Evolutionary conservation across 1,140 invertebrate species (phyloP).

Genomic region (Coenobita brevimanus): DNA sequence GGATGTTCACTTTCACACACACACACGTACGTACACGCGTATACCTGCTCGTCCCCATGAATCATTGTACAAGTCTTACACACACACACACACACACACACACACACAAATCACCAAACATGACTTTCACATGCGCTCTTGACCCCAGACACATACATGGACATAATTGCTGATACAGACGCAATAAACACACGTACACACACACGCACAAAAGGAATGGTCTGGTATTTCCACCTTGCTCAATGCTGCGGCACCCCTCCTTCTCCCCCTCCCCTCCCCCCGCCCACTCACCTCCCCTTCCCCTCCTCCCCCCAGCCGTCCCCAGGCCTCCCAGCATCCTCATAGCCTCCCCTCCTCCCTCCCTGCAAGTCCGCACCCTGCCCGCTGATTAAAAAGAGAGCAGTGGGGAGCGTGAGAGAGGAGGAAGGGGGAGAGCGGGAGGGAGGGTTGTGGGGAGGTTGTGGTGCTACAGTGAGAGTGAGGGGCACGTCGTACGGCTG

Average conservation of each 20-base stretch:
- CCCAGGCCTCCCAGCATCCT: neutral
- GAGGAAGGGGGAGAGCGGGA: neutral
- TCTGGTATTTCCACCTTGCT: neutral
- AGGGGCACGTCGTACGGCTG: conserved; percentile 47
- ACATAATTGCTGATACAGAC: neutral
- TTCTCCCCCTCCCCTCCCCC: neutral
- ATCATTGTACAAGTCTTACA: neutral
- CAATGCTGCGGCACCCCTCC: neutral
- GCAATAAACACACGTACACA: too few relatives aligned
- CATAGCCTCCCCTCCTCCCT: neutral
- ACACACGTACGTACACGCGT: too few relatives aligned
- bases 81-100: neutral
- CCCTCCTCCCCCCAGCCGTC: neutral
- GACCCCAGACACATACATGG: neutral
- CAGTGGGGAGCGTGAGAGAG: neutral
- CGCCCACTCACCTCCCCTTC: neutral
- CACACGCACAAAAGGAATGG: too few relatives aligned
- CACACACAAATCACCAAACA: too few relatives aligned
- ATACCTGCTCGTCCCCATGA: neutral
- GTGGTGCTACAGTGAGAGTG: neutral
- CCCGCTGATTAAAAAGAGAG: neutral
- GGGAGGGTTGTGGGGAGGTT: neutral
- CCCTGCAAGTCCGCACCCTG: conserved; percentile 1
- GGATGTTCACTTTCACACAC: too few relatives aligned
- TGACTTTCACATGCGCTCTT: neutral